Conservation (phyloP, 2,113 vertebrate genomes). For the Pedionomus torquatus region DNA sequence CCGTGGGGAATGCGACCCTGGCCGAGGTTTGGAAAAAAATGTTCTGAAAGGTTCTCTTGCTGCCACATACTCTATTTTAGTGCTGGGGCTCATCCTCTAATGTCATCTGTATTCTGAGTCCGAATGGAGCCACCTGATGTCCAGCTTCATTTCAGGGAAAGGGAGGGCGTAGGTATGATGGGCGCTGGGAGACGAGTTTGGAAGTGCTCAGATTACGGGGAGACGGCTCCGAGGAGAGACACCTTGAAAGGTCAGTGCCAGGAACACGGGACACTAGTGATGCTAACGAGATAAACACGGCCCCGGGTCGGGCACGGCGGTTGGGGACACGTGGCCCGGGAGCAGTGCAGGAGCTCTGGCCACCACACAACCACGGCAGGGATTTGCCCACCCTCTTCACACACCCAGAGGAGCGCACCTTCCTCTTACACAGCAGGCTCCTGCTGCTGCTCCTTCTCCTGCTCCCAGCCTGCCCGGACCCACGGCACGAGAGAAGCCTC, state of each 20-base stretch:
- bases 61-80: conserved; percentile 63
- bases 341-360: neutral
- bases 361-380: neutral
- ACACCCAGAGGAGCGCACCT: neutral
- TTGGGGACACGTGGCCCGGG: no score
- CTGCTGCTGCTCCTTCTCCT: neutral
- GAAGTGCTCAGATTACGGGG: conserved; percentile 39
- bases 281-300: conserved; percentile 41
- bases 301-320: no score
- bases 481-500: neutral
- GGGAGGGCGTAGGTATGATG: conserved; percentile 60
- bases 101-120: conserved; percentile 48
- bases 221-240: conserved; percentile 35
- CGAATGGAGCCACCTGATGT: conserved; percentile 52
- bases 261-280: conserved; percentile 5
- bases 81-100: conserved; percentile 41
- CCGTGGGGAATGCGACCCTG: neutral
- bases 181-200: conserved; percentile 26
- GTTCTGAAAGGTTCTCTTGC: conserved; percentile 41
- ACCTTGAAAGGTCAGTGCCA: conserved; percentile 63
- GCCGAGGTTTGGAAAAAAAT: conserved; percentile 26
- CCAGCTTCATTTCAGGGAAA: conserved; percentile 66
- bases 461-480: neutral
- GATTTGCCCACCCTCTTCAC: neutral
- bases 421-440: neutral